These are phyloP conservation scores for Ceramica pisi DNA, from an alignment of 2,888 invertebrate species.

Conservation along the genomic window DNA sequence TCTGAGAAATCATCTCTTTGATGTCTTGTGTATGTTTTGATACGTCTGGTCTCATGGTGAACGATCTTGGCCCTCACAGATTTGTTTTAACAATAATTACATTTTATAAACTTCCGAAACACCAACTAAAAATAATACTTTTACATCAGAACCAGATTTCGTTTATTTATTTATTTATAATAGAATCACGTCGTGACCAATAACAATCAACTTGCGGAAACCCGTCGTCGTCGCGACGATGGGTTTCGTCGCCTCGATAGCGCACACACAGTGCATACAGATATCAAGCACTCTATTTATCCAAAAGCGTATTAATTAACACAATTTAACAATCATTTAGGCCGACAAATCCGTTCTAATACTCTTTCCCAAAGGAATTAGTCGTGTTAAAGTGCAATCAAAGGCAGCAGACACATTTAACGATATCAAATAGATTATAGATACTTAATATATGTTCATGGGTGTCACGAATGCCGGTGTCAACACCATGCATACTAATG, in stretches of 20 bases:
- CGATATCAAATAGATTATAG: constrained; percentile 30
- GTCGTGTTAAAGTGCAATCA: constrained; percentile 5
- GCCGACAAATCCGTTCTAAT: constrained; percentile 45
- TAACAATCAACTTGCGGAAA: constrained; percentile 49
- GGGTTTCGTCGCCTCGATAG: constrained; percentile 26
- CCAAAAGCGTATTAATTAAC: constrained; percentile 42
- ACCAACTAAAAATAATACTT: neutral
- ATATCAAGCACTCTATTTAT: constrained; percentile 28
- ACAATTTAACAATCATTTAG: constrained; percentile 47
- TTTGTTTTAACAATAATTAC: neutral
- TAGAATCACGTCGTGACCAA: constrained; percentile 43
- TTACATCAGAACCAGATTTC: neutral
- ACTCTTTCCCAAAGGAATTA: constrained; percentile 7
- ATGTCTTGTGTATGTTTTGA: neutral
- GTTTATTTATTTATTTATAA: too few species aligned
- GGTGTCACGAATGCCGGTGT: constrained; percentile 51
- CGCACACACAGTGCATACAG: constrained; percentile 42
- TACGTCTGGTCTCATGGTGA: neutral
- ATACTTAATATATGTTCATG: constrained; percentile 40
- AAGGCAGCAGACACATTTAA: constrained; percentile 10
- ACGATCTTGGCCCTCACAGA: neutral
- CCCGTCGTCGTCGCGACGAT: constrained; percentile 37
- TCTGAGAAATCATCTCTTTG: constrained; percentile 12
- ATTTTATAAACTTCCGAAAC: neutral
- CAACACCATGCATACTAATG: constrained; percentile 69